Base-by-base conservation (phyloP, 1,140 invertebrate genomes). In the Dendroctonus ponderosae region DNA sequence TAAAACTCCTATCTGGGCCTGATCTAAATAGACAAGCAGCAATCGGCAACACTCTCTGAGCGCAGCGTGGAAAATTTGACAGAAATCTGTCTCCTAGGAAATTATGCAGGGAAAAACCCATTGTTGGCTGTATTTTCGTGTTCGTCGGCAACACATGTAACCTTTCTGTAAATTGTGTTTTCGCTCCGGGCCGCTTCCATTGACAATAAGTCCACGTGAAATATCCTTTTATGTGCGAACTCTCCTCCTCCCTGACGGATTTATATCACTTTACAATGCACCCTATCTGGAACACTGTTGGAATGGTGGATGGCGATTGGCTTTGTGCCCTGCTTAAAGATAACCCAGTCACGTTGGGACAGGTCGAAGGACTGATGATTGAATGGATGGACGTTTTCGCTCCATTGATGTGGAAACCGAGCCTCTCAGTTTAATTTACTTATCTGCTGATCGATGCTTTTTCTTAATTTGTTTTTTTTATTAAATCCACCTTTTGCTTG, bases 221-320 rank as follows among this genome's bases (percentile, higher is more conserved):
- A 58, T 58, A 58, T 58, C 56, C 56, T 58, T 58, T 58, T 58
- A 58, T 58, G 56, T 15, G 56, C 42, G 56, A 50, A n/a, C 48
- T 26, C 48, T 50, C 48, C 26, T n/a, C 14, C 46, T 48, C 11
- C 46, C 14, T 14, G 38, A 40, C 40, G 56, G 56, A 58, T 58
- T 58, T 58, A 42, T 58, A 58, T 58, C 56, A 58, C 56, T 58
- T 58, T 58, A 58, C 56, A 58, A 58, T 58, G 56, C 56, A 58
- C 38, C 56, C 12, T 58, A 58, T 58, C 38, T 58, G 38, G 56
- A 58, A 58, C 41, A 42, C 12, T 58, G 11, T 39, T 58, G 52
- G 52, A 38, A 54, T n/a, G 52, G 52, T 54, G 56, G 56, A 40
- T 42, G 44, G 56, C 56, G n/a, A 58, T 58, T 42, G 56, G 38